phyloP scores from a whole-genome alignment of 2,797 vertebrate species.

The Choloepus didactylus region DNA sequence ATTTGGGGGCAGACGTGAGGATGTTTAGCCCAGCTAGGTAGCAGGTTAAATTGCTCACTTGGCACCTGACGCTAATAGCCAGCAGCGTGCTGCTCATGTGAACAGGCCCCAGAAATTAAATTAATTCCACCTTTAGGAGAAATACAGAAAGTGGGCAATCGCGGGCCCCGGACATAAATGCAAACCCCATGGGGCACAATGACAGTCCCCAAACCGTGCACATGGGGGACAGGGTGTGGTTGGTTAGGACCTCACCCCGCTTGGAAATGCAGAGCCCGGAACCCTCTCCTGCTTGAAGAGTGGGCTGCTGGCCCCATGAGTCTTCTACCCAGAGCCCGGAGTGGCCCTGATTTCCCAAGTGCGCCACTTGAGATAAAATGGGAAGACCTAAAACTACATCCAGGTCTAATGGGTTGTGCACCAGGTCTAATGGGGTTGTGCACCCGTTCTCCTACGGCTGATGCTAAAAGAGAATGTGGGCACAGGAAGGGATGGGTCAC shows the following conservation, averaged over 20 bases:
- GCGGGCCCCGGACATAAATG: background rate
- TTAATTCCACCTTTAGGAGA: background rate
- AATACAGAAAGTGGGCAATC: background rate
- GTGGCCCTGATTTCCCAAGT: conserved; percentile 20
- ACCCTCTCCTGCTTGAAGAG: conserved; percentile 49
- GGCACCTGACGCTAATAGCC: background rate
- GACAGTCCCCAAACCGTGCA: background rate
- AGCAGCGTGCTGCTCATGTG: background rate
- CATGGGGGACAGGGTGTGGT: background rate
- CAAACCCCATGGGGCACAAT: background rate
- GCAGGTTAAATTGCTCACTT: background rate
- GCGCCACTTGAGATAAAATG: background rate
- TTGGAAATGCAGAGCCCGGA: conserved; percentile 63
- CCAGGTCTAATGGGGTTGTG: background rate
- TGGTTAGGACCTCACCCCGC: background rate
- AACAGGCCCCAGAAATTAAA: background rate
- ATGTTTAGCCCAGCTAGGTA: background rate
- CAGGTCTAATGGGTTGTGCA: background rate
- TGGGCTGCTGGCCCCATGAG: conserved; percentile 9
- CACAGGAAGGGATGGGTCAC: conserved; percentile 56
- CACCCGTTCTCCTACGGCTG: conserved; percentile 16
- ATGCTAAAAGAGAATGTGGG: background rate
- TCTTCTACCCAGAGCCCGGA: conserved; percentile 61
- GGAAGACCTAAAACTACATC: background rate
- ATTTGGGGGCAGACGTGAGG: background rate